Evolutionary conservation across 2,888 invertebrate species (phyloP).

Genomic region (Taphrorychus bicolor): DNA sequence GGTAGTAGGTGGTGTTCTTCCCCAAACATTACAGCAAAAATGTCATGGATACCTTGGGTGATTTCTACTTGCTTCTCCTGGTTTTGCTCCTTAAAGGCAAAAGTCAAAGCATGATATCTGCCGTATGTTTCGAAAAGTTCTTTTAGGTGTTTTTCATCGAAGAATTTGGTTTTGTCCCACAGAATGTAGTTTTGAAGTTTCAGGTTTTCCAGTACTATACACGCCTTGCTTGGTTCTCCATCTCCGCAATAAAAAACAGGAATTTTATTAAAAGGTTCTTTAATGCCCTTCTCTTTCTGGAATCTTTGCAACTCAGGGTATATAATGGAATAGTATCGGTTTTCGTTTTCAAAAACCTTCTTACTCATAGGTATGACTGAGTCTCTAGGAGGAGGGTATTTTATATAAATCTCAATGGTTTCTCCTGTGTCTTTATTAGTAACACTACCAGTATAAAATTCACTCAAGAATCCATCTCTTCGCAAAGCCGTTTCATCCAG

Average conservation of each 20-base stretch:
- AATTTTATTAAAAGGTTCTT: constrained; percentile 11
- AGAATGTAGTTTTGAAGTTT: constrained; percentile 12
- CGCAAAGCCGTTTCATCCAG: background rate
- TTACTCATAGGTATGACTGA: background rate
- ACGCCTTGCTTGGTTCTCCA: constrained; percentile 9
- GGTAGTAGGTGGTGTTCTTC: too few relatives aligned
- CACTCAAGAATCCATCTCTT: constrained; percentile 39
- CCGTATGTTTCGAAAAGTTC: constrained; percentile 20
- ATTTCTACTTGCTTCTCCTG: constrained; percentile 11
- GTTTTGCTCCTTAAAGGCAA: constrained; percentile 23
- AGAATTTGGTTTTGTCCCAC: constrained; percentile 16
- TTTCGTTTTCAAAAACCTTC: constrained; percentile 10
- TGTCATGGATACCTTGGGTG: too few relatives aligned
- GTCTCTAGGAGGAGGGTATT: constrained; percentile 31
- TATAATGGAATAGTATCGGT: constrained; percentile 11
- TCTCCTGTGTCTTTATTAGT: constrained; percentile 9
- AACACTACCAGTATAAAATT: constrained; percentile 28
- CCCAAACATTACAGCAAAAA: too few relatives aligned
- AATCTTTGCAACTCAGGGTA: constrained; percentile 12
- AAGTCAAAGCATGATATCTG: constrained; percentile 25
- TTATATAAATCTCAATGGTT: constrained; percentile 14
- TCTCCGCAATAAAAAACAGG: constrained; percentile 9
- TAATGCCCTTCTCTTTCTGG: constrained; percentile 9
- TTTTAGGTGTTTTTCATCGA: constrained; percentile 21
- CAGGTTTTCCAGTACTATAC: constrained; percentile 17